Conservation (phyloP, 2,113 vertebrate species). For the Castor canadensis region DNA sequence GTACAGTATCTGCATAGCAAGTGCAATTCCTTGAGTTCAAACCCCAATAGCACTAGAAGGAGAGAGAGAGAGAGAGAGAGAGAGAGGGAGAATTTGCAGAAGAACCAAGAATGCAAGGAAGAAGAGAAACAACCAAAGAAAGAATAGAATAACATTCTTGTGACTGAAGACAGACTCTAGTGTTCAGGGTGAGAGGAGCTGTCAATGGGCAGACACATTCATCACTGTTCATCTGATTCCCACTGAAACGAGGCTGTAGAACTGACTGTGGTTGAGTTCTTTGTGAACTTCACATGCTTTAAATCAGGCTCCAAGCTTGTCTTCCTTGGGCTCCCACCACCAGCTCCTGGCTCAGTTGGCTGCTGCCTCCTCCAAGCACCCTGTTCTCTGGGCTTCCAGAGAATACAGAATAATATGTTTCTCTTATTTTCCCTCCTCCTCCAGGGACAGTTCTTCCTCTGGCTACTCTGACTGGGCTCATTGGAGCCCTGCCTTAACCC, state of each 20-base stretch:
- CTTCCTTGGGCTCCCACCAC: not conserved
- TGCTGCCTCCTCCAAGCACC: not conserved
- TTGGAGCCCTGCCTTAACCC: not conserved
- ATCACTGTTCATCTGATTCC: not conserved
- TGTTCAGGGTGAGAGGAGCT: not conserved
- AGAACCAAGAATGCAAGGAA: not conserved
- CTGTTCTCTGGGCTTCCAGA: not conserved
- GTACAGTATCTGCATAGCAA: too few relatives aligned
- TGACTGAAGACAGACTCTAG: not conserved
- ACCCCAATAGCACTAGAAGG: too few relatives aligned
- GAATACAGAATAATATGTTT: fast-evolving
- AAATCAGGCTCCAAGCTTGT: not conserved
- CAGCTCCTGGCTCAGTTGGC: not conserved
- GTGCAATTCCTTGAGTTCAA: too few relatives aligned
- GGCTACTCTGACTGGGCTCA: not conserved
- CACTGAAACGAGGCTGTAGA: not conserved
- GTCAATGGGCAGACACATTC: not conserved
- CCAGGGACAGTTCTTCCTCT: not conserved
- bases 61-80: not conserved
- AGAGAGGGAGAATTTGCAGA: not conserved
- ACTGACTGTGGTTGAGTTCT: not conserved
- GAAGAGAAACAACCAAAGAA: not conserved
- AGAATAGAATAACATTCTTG: not conserved
- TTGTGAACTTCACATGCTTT: not conserved
- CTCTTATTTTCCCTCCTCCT: not conserved